A percentile compares a stretch with the other conserved stretches of the same genome.
These are phyloP conservation scores for Zosterops borbonicus DNA, from an alignment of 2,113 vertebrate genomes.

Conservation along the genomic window DNA sequence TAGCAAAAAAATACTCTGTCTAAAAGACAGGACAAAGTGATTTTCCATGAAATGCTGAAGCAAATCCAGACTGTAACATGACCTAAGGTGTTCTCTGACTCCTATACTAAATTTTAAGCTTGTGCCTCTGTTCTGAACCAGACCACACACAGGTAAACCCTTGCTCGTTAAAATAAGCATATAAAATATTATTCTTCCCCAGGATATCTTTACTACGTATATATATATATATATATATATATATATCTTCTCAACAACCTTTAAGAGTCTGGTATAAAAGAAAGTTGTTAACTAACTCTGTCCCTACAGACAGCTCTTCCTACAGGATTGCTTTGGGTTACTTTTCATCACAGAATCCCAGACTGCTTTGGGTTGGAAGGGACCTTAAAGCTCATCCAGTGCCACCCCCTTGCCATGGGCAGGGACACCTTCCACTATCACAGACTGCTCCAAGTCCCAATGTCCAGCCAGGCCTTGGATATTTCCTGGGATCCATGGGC, in stretches of 20 bases:
- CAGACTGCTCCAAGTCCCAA: background rate
- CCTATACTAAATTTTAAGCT: background rate
- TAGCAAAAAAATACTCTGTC: fast-evolving
- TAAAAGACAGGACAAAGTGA: background rate
- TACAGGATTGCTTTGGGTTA: background rate
- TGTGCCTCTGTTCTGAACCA: background rate
- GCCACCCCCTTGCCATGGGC: background rate
- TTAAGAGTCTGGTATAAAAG: background rate
- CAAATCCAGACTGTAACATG: background rate
- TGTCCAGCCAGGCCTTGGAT: background rate
- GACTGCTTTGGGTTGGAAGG: background rate
- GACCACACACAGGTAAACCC: fast-evolving
- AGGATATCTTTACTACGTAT: background rate
- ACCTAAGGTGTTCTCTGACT: background rate
- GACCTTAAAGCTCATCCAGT: background rate
- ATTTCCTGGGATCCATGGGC: background rate
- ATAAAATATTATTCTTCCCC: background rate
- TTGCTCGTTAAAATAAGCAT: background rate
- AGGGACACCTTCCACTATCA: background rate
- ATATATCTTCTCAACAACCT: background rate
- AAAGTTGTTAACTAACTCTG: fast-evolving
- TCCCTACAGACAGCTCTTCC: background rate
- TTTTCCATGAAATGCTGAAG: background rate
- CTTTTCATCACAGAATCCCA: background rate
- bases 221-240: too few species aligned